These are phyloP conservation scores for Andrena trimmerana DNA, from an alignment of 2,888 invertebrate species.

Conservation along the genomic window DNA sequence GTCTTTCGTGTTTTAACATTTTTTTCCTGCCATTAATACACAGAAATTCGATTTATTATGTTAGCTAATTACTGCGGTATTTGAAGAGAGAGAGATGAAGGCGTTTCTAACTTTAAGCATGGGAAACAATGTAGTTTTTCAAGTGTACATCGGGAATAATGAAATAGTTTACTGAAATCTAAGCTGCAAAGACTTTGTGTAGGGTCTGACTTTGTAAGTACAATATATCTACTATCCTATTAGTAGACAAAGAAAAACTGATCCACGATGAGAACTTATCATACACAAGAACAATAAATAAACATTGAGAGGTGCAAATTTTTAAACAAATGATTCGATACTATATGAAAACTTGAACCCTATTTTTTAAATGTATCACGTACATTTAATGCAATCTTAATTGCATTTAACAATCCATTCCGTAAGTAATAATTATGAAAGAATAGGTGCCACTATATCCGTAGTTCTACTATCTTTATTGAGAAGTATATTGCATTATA, in stretches of 20 bases:
- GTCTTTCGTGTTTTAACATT: neutral
- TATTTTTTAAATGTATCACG: neutral
- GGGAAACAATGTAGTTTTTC: neutral
- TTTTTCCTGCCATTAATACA: constrained; percentile 2
- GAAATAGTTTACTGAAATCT: constrained; percentile 12
- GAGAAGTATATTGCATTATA: constrained; percentile 34
- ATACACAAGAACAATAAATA: constrained; percentile 1
- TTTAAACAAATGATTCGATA: neutral
- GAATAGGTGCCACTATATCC: constrained; percentile 46
- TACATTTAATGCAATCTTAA: constrained; percentile 16
- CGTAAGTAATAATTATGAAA: constrained; percentile 35
- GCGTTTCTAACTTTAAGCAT: neutral
- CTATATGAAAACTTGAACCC: neutral
- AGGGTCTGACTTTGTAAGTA: constrained; percentile 33
- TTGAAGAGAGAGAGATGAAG: neutral
- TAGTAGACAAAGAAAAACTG: neutral
- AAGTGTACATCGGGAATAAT: constrained; percentile 8
- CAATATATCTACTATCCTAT: constrained; percentile 5
- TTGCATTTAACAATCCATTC: constrained; percentile 23
- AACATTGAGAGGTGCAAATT: constrained; percentile 7
- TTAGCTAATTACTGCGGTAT: neutral
- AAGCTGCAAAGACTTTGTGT: constrained; percentile 24
- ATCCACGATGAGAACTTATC: neutral
- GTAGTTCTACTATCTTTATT: constrained; percentile 39
- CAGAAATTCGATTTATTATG: neutral